Evolutionary conservation across 2,888 invertebrate species (phyloP).

Genomic region (Cremastinae sp.): DNA sequence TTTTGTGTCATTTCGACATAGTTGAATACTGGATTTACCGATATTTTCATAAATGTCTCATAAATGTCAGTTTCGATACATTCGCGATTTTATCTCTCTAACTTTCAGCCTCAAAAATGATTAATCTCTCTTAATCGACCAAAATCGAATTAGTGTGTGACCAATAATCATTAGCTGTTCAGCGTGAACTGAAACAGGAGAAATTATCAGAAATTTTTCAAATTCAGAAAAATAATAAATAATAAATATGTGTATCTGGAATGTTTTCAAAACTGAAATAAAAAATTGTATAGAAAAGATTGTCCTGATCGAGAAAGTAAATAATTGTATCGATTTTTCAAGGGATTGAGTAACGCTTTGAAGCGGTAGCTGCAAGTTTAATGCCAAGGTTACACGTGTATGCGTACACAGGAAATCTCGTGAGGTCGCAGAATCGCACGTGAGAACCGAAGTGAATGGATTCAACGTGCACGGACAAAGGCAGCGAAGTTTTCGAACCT

Average conservation of each 20-base stretch:
- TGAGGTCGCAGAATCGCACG: conserved; percentile 15
- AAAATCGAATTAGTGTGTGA: no score
- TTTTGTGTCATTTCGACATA: conserved; percentile 65
- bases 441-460: background rate
- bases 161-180: no score
- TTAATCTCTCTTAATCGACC: no score
- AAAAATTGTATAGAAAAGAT: conserved; percentile 3
- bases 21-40: conserved; percentile 65
- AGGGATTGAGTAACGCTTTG: conserved; percentile 29
- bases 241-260: background rate
- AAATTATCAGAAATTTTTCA: no score
- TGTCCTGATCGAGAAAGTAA: conserved; percentile 56
- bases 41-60: conserved; percentile 60
- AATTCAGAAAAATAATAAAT: no score
- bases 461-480: no score
- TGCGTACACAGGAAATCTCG: conserved; percentile 5
- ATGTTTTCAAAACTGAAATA: background rate
- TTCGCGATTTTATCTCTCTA: background rate
- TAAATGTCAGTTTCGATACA: background rate
- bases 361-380: conserved; percentile 75
- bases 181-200: no score
- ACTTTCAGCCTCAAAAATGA: no score
- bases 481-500: no score
- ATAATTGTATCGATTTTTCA: background rate
- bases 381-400: conserved; percentile 72